A percentile compares a stretch with the other conserved stretches of the same genome.
Conservation (phyloP, 2,797 vertebrate genomes). For the Eutrigla gurnardus region DNA sequence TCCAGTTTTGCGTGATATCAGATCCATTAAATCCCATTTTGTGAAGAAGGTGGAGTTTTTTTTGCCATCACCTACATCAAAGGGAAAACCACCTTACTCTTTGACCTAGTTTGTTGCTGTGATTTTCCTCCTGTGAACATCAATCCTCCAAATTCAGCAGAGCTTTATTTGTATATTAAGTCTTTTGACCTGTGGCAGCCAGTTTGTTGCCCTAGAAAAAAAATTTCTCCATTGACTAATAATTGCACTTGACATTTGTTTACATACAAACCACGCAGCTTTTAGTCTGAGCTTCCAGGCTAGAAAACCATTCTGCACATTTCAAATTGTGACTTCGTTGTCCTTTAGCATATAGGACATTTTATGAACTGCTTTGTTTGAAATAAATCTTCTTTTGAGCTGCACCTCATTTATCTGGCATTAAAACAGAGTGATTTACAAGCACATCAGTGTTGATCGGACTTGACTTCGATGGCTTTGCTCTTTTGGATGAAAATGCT, state of each 20-base stretch:
- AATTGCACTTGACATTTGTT: slow-evolving; percentile 53
- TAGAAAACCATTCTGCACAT: slow-evolving; percentile 9
- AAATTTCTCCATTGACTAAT: slow-evolving; percentile 31
- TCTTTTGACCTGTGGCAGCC: slow-evolving; percentile 26
- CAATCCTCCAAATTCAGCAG: slow-evolving; percentile 14
- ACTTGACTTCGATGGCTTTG: slow-evolving; percentile 60
- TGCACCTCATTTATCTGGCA: slow-evolving; percentile 43
- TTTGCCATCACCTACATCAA: slow-evolving; percentile 37
- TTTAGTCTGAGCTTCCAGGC: slow-evolving; percentile 13
- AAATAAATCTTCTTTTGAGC: slow-evolving; percentile 48
- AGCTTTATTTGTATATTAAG: slow-evolving; percentile 30
- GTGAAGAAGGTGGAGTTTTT: slow-evolving; percentile 17
- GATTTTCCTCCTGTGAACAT: slow-evolving; percentile 32
- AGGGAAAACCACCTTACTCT: slow-evolving; percentile 53
- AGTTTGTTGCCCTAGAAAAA: slow-evolving; percentile 34
- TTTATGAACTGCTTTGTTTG: slow-evolving; percentile 36
- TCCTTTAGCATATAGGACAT: slow-evolving; percentile 44
- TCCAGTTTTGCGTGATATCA: slow-evolving; percentile 12
- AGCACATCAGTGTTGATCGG: slow-evolving; percentile 46
- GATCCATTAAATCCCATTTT: slow-evolving; percentile 42
- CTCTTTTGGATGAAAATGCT: slow-evolving; percentile 49
- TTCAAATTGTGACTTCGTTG: slow-evolving; percentile 38
- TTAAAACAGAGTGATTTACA: slow-evolving; percentile 56
- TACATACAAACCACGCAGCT: slow-evolving; percentile 33
- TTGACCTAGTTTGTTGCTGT: slow-evolving; percentile 50